These are phyloP conservation scores for Anomalospiza imberbis DNA, from an alignment of 2,797 vertebrate species.

Conservation along the genomic window DNA sequence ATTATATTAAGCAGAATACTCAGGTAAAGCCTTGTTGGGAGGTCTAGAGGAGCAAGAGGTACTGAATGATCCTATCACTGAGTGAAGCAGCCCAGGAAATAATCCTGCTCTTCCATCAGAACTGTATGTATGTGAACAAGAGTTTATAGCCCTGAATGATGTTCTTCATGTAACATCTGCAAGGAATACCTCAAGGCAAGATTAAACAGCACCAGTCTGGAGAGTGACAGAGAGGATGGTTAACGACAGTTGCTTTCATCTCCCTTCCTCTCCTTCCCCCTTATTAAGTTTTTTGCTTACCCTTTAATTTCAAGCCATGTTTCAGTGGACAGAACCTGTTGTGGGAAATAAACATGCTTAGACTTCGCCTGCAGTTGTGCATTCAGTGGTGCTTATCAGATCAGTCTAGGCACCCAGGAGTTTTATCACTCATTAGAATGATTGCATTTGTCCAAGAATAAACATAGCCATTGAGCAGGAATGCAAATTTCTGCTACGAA, in stretches of 20 bases:
- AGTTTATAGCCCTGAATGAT: not conserved
- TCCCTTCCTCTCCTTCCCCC: not conserved
- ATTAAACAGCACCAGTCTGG: not conserved
- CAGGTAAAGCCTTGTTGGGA: not conserved
- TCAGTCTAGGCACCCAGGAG: not conserved
- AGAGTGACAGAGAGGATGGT: not conserved
- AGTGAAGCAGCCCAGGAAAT: not conserved
- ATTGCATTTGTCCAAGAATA: not conserved
- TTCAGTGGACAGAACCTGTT: not conserved
- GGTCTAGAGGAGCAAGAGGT: not conserved
- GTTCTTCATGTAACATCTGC: not conserved
- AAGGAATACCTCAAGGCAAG: not conserved
- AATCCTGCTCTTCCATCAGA: not conserved
- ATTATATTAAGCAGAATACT: not conserved
- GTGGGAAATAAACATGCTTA: not conserved
- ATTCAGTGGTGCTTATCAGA: not conserved
- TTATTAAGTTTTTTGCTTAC: not conserved
- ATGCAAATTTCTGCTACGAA: not conserved
- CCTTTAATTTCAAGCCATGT: not conserved
- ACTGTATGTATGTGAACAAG: not conserved
- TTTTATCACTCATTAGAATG: not conserved
- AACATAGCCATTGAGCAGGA: not conserved
- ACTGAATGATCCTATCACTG: not conserved
- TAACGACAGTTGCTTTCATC: not conserved
- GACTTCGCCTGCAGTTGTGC: not conserved